Base-by-base conservation (phyloP, 2,113 vertebrate genomes). In the Dascyllus trimaculatus region DNA sequence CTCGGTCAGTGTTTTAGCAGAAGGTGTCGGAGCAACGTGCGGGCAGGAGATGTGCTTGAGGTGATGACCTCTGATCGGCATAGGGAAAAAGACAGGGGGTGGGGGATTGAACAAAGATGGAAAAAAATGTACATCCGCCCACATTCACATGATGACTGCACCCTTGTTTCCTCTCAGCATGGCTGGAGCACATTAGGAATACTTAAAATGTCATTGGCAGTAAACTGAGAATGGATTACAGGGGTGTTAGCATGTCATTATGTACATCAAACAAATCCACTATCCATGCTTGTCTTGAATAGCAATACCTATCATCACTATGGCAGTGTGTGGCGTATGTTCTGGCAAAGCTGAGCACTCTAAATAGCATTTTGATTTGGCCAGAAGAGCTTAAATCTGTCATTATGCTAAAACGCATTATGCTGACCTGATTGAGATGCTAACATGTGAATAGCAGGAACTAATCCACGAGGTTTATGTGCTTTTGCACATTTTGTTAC, bases 261-360 rank as follows among this genome's bases (percentile, higher is more conserved):
- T 80, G 74, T 43, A 80, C 81, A 85, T 86, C 79, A 89, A 90
- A 90, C 76, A 79, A 78, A 92, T 83, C 81, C 85, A 76, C 81
- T 67, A 69, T 46, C 35, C 29, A 52, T 64, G 71, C 64, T 77
- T 54, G 76, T 61, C n/a, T 57, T 77, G 52, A 82, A 83, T 72
- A 81, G 64, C 69, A 80, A 84, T 77, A 65, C 35, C 32, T 45
- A 64, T 25, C 17, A 61, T 54, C 25, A 56, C 24, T 26, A 46
- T 62, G 15, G 71, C 66, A 60, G 48, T 63, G 43, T 2, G 1
- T 14, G 63, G 66, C 68, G 63, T 58, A 25, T 72, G 48, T 45
- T 40, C 25, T 69, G 57, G 24, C 48, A 71, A 56, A 58, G 75
- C 56, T 32, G 26, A 79, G 52, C 25, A 11, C 57, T 65, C 22